Evolutionary conservation across 2,113 vertebrate genomes (phyloP).

Genomic region (Malurus alboscapulatus): DNA sequence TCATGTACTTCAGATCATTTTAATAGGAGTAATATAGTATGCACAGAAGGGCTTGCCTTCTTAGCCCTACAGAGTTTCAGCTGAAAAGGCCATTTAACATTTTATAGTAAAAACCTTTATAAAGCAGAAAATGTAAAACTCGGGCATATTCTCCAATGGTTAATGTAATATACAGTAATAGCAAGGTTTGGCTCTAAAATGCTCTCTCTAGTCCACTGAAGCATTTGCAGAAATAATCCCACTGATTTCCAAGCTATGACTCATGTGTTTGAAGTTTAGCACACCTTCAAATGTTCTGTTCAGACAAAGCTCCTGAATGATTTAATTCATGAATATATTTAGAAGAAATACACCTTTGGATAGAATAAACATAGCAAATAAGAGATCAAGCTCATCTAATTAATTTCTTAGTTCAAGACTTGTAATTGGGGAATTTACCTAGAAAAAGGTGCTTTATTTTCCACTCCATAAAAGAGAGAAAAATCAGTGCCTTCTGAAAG

Average conservation of each 20-base stretch:
- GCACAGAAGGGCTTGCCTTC: neutral
- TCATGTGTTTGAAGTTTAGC: neutral
- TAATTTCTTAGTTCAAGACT: neutral
- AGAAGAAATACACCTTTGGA: neutral
- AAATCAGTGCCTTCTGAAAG: neutral
- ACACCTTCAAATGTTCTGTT: neutral
- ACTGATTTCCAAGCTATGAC: neutral
- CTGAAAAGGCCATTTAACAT: conserved; percentile 16
- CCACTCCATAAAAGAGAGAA: neutral
- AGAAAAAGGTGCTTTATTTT: neutral
- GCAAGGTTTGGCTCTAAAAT: neutral
- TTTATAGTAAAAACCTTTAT: neutral
- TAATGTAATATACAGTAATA: neutral
- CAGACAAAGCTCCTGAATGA: neutral
- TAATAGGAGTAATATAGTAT: conserved; percentile 8
- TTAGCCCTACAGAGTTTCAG: neutral
- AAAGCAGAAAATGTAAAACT: conserved; percentile 14
- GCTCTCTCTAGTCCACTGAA: neutral
- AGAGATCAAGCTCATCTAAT: neutral
- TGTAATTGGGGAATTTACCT: neutral
- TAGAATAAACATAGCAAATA: neutral
- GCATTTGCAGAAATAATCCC: neutral
- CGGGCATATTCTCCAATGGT: neutral
- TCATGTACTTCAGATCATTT: conserved; percentile 31
- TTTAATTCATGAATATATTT: neutral